A percentile compares a stretch with the other conserved stretches of the same genome.
phyloP scores from a whole-genome alignment of 2,888 invertebrate species.

The Kryphioiulus occultus region DNA sequence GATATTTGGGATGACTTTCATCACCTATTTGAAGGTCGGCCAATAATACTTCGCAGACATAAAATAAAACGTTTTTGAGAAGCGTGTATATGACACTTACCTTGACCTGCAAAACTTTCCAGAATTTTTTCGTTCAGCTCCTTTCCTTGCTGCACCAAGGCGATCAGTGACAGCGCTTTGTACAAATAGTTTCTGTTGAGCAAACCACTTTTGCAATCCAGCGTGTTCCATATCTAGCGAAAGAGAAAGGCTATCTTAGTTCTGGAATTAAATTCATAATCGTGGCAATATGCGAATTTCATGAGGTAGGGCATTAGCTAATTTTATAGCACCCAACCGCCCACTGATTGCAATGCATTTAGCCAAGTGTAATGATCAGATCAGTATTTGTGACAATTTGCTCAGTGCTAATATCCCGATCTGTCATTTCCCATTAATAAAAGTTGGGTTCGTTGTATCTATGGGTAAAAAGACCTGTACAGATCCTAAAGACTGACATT shows the following conservation, averaged over 20 bases:
- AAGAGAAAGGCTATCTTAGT: background rate
- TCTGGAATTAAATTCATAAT: background rate
- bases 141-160: constrained; percentile 64
- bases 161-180: constrained; percentile 63
- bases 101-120: constrained; percentile 52
- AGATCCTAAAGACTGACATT: no score
- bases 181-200: constrained; percentile 62
- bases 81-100: constrained; percentile 48
- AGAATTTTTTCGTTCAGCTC: constrained; percentile 58
- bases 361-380: no score
- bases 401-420: no score
- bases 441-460: no score
- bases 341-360: no score
- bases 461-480: no score
- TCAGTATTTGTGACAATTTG: no score
- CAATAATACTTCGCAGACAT: background rate
- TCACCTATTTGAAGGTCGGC: background rate
- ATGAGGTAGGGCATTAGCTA: no score
- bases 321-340: no score
- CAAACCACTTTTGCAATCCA: constrained; percentile 61
- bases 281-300: background rate
- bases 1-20: background rate
- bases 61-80: background rate
- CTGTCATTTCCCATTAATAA: no score
- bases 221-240: constrained; percentile 63